phyloP scores from a whole-genome alignment of 2,888 invertebrate species.

The Diploptera punctata region DNA sequence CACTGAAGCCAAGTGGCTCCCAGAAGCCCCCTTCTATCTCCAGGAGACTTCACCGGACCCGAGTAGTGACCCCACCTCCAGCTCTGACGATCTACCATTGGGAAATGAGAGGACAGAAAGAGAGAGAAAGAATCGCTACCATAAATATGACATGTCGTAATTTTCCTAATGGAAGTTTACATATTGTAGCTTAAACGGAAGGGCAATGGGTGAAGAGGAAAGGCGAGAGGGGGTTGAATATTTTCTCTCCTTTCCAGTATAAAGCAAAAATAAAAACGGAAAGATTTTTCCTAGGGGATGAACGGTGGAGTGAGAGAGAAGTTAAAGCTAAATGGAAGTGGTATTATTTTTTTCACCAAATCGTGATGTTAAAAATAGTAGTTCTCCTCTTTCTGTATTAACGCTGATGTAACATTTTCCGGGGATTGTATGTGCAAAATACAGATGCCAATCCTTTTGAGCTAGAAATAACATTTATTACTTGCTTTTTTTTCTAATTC shows the following conservation, averaged over 20 bases:
- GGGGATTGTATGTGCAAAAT: conserved; percentile 9
- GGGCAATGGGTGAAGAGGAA: conserved; percentile 8
- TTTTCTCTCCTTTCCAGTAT: conserved; percentile 10
- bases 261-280: conserved; percentile 24
- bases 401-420: not conserved
- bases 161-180: conserved; percentile 41
- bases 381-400: not conserved
- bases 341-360: conserved; percentile 23
- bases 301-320: not conserved
- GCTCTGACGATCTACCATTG: not conserved
- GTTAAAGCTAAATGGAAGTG: conserved; percentile 25
- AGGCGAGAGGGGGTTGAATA: not conserved
- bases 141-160: conserved; percentile 40
- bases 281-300: conserved; percentile 23
- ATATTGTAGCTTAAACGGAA: conserved; percentile 29
- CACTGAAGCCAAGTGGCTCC: not conserved
- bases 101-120: conserved; percentile 3
- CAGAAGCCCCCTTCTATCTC: not conserved
- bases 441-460: conserved; percentile 5
- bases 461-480: conserved; percentile 1
- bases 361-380: conserved; percentile 8
- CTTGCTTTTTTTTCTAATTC: not conserved
- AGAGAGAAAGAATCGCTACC: conserved; percentile 24
- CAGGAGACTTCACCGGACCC: conserved; percentile 14
- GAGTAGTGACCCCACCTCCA: conserved; percentile 2